Evolutionary conservation across 2,113 vertebrate species (phyloP), one percentile per base, ranked within the genome.

Genomic region (Sinosuthora webbiana): DNA sequence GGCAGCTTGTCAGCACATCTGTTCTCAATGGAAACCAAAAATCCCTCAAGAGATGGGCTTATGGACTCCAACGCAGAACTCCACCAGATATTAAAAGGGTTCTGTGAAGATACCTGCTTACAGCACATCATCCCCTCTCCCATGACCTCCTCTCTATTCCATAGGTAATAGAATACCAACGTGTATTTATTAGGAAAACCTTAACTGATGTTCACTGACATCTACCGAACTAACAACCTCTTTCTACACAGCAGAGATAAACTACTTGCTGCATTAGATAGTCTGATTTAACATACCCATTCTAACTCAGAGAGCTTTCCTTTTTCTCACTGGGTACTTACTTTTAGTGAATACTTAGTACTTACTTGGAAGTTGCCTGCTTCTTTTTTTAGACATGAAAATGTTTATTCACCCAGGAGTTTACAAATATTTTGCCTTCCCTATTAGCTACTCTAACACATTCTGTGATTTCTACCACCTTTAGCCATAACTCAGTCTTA

Each of bases 11-110:
- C 76, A 47, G 37, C 10, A 57, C 0, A 0, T 19, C 63, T 65
- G 10, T 55, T 81, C 60, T 83, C 42, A 49, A 23, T 1, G 18
- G 49, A 81, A 15, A 87, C 25, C 11, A 83, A 47, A 90, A 68
- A 35, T 25, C 28, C 52, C 33, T 27, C 0, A 0, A 31, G 52
- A 60, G 24, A 37, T 5, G 52, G 13, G 37, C 25, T 67, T 50
- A 27, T 0, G 3, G 42, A 52, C 25, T 68, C 30, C 42, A 76
- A 17, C 7, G 60, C 24, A 83, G 30, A 81, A 55, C 21, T 53
- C 20, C 20, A 57, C 9, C n/a, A 35, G 37, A 15, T 33, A 49
- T 30, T 25, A 25, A 60, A 74, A 30, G 31, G 25, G 31, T 6
- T 77, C 39, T 82, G 3, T 23, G 24, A 35, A 67, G 16, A 47